Evolutionary conservation across 35 echinoderm and acorn worm genomes (phyloP).

Genomic region (Strongylocentrotus purpuratus): DNA sequence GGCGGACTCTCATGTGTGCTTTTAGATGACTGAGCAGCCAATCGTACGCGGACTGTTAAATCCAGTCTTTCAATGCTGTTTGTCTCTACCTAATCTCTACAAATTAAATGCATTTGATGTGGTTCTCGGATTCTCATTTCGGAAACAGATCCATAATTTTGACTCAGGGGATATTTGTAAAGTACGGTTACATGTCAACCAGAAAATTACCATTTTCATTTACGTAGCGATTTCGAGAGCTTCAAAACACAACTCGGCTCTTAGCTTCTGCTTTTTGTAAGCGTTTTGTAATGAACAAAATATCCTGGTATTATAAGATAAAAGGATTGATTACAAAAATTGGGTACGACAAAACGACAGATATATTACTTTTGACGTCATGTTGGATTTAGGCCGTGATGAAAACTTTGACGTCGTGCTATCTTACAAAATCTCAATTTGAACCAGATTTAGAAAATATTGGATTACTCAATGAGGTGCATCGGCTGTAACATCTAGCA

Average conservation of each 20-base stretch:
- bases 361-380: background rate
- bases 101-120: conserved; percentile 2
- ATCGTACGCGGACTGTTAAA: background rate
- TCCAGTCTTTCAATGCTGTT: background rate
- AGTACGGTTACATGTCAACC: background rate
- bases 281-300: background rate
- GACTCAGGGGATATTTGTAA: background rate
- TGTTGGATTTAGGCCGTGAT: background rate
- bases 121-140: background rate
- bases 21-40: background rate
- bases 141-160: background rate
- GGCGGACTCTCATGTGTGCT: background rate
- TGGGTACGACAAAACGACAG: background rate
- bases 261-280: background rate
- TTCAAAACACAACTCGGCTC: background rate
- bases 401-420: background rate
- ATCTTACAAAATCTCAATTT: background rate
- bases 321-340: background rate
- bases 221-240: background rate
- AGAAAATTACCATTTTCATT: background rate
- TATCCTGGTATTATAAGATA: background rate
- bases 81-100: background rate
- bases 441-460: background rate
- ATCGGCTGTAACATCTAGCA: background rate
- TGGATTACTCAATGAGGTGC: background rate